A percentile compares a stretch with the other conserved stretches of the same genome.
phyloP scores from a whole-genome alignment of 2,888 invertebrate genomes.

The Dicyrtoma fusca region DNA sequence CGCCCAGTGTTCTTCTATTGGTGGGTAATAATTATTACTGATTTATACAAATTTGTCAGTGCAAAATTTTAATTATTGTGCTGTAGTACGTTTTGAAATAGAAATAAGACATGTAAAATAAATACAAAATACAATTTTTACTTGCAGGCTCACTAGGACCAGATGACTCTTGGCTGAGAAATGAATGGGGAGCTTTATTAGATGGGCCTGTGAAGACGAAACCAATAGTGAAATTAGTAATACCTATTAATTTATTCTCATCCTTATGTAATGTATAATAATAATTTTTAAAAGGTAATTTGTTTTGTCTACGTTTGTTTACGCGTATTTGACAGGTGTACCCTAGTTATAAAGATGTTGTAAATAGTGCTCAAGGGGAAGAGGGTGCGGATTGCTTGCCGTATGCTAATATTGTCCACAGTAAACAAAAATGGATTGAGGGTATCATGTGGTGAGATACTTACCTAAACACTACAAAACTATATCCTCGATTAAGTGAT shows the following conservation, averaged over 20 bases:
- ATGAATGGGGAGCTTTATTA: slow-evolving; percentile 32
- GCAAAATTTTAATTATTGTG: too few relatives aligned
- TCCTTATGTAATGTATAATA: too few relatives aligned
- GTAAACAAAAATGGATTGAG: slow-evolving; percentile 83
- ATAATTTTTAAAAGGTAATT: not conserved
- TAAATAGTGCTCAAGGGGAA: slow-evolving; percentile 79
- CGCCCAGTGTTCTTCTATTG: slow-evolving; percentile 90
- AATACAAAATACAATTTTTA: slow-evolving; percentile 11
- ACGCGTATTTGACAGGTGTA: slow-evolving; percentile 63
- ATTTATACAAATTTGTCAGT: too few relatives aligned
- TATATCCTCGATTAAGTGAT: too few relatives aligned
- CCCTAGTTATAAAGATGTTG: slow-evolving; percentile 82
- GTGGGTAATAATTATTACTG: slow-evolving; percentile 84
- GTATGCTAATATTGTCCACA: slow-evolving; percentile 74
- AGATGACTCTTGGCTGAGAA: slow-evolving; percentile 42
- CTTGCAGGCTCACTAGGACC: slow-evolving; percentile 44
- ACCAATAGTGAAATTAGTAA: slow-evolving; percentile 30
- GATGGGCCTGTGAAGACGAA: slow-evolving; percentile 20
- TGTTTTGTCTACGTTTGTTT: not conserved
- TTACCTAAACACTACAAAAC: too few relatives aligned
- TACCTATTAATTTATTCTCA: not conserved
- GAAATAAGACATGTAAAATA: too few relatives aligned
- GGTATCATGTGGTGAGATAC: slow-evolving; percentile 76
- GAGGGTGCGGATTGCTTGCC: slow-evolving; percentile 87
- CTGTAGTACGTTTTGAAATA: too few relatives aligned